Evolutionary conservation across 2,888 invertebrate genomes (phyloP).

Genomic region (Tillus elongatus): DNA sequence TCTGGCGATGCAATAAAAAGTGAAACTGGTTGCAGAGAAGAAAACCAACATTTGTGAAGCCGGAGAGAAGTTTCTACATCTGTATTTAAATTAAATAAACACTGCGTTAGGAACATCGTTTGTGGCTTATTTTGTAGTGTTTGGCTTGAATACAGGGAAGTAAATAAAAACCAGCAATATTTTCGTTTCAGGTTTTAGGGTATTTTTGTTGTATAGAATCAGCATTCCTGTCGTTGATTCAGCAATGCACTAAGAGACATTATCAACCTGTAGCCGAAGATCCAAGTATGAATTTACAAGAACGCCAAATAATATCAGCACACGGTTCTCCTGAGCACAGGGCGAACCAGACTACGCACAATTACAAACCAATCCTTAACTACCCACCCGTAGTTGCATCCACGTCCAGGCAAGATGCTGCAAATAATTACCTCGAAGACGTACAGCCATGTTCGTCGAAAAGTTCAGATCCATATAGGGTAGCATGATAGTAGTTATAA

Average conservation of each 20-base stretch:
- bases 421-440: slow-evolving; percentile 37
- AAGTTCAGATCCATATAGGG: slow-evolving; percentile 36
- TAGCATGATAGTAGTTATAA: slow-evolving; percentile 36
- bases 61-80: no score
- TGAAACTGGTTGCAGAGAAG: no score
- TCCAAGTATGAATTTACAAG: slow-evolving; percentile 49
- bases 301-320: slow-evolving; percentile 36
- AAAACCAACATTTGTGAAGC: no score
- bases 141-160: no score
- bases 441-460: slow-evolving; percentile 44
- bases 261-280: slow-evolving; percentile 56
- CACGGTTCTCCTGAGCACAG: slow-evolving; percentile 35
- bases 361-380: slow-evolving; percentile 39
- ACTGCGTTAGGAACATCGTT: no score
- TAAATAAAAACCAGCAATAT: no score
- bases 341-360: slow-evolving; percentile 40
- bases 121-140: no score
- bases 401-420: slow-evolving; percentile 45
- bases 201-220: slow-evolving; percentile 54
- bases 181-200: slow-evolving; percentile 53
- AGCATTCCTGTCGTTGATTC: slow-evolving; percentile 49
- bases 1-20: no score
- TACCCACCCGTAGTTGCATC: slow-evolving; percentile 38
- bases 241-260: slow-evolving; percentile 48
- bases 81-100: no score